Percentiles rank a stretch among this genome's conserved stretches.
Evolutionary conservation across 1,140 invertebrate species (phyloP).

Genomic region (Sinonovacula constricta): DNA sequence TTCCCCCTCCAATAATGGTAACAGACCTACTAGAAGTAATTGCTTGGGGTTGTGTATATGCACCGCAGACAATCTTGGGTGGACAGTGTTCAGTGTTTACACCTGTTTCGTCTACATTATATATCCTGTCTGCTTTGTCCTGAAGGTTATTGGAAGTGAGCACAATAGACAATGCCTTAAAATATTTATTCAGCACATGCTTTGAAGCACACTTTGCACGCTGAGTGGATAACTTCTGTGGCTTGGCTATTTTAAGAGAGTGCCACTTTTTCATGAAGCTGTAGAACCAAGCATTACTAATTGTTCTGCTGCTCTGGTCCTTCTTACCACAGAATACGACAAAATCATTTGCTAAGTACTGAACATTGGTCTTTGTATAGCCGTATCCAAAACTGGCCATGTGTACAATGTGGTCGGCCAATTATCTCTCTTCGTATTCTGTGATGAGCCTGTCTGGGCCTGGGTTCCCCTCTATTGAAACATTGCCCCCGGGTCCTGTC

Average conservation of each 20-base stretch:
- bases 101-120: slow-evolving; percentile 34
- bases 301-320: no score
- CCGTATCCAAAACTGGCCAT: slow-evolving; percentile 33
- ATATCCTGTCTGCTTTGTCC: slow-evolving; percentile 14
- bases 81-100: slow-evolving; percentile 16
- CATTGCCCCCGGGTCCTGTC: slow-evolving; percentile 35
- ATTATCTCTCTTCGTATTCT: not conserved
- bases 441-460: not conserved
- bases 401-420: slow-evolving; percentile 22
- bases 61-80: slow-evolving; percentile 2
- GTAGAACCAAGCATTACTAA: slow-evolving; percentile 45
- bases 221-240: slow-evolving; percentile 7
- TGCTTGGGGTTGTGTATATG: slow-evolving; percentile 4
- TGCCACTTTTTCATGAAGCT: slow-evolving; percentile 13
- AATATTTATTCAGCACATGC: slow-evolving; percentile 22
- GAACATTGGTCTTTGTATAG: slow-evolving; percentile 17
- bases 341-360: slow-evolving; percentile 28
- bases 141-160: not conserved
- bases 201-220: slow-evolving; percentile 11
- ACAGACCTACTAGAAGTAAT: slow-evolving; percentile 36
- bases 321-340: slow-evolving; percentile 5
- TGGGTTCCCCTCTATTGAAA: not conserved
- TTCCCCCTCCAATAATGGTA: slow-evolving; percentile 53
- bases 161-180: slow-evolving; percentile 11
- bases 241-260: slow-evolving; percentile 16